Percentiles rank a stretch among this genome's conserved stretches.
phyloP scores from a whole-genome alignment of 1,140 invertebrate species.

The Drosophila pectinifera region DNA sequence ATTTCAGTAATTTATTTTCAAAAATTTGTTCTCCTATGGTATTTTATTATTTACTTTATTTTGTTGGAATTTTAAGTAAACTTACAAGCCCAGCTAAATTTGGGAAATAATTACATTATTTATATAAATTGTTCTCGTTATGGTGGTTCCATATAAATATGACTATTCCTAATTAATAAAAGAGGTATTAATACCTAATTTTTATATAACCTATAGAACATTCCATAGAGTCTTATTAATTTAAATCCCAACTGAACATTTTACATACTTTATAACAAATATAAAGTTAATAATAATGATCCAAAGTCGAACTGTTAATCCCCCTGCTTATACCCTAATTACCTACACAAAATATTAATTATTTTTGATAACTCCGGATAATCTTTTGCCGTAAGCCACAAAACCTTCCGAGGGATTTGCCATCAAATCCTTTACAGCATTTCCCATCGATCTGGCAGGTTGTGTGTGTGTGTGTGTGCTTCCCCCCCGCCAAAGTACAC shows the following conservation, averaged over 20 bases:
- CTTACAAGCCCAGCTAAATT: no score
- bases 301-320: background rate
- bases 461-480: background rate
- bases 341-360: slow-evolving; percentile 2
- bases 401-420: background rate
- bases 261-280: no score
- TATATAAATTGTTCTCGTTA: no score
- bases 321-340: slow-evolving; percentile 14
- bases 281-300: background rate
- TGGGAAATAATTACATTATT: no score
- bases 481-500: slow-evolving; percentile 1
- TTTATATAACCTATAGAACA: background rate
- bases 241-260: background rate
- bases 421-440: slow-evolving; percentile 23
- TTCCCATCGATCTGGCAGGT: slow-evolving; percentile 23
- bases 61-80: no score
- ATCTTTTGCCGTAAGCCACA: background rate
- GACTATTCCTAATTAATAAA: no score
- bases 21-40: background rate
- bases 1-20: no score
- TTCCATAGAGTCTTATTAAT: background rate
- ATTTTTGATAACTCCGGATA: slow-evolving; percentile 16
- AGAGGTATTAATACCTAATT: no score
- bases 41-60: no score
- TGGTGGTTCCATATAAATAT: no score